A percentile compares a stretch with the other conserved stretches of the same genome.
phyloP scores from a whole-genome alignment of 2,888 invertebrate species.

The Oscheius sp. region DNA sequence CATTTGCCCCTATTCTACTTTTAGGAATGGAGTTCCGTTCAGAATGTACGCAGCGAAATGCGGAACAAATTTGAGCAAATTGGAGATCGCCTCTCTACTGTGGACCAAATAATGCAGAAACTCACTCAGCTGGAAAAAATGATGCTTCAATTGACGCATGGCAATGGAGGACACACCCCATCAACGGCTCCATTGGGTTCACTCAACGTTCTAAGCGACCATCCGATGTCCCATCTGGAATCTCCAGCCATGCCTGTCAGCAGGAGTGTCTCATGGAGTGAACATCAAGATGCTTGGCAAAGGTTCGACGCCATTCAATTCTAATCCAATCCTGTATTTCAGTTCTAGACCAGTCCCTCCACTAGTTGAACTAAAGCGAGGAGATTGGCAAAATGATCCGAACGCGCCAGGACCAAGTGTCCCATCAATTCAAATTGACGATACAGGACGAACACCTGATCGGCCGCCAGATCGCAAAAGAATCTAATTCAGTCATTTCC shows the following conservation, averaged over 20 bases:
- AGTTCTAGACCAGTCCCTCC: constrained; percentile 29
- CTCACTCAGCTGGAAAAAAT: constrained; percentile 36
- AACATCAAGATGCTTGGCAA: constrained; percentile 27
- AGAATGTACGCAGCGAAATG: constrained; percentile 57
- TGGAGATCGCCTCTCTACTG: constrained; percentile 49
- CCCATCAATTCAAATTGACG: constrained; percentile 30
- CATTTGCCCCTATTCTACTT: neutral
- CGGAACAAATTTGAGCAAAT: constrained; percentile 56
- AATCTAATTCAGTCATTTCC: constrained; percentile 9
- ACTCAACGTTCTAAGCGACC: constrained; percentile 9
- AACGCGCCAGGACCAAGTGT: constrained; percentile 4
- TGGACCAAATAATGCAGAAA: constrained; percentile 50
- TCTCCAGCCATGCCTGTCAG: constrained; percentile 11
- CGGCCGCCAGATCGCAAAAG: constrained; percentile 12
- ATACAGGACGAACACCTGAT: constrained; percentile 1
- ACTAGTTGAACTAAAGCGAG: constrained; percentile 13
- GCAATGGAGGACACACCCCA: constrained; percentile 22
- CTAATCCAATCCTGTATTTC: neutral
- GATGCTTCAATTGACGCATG: constrained; percentile 7
- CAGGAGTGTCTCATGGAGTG: constrained; percentile 32
- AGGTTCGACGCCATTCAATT: too few relatives aligned
- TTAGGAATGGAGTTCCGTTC: constrained; percentile 54
- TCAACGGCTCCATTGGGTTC: constrained; percentile 29
- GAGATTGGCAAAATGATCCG: constrained; percentile 14
- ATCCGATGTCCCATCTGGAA: constrained; percentile 21